These are phyloP conservation scores for Danaus melanippus DNA, from an alignment of 1,140 invertebrate species.

Conservation along the genomic window DNA sequence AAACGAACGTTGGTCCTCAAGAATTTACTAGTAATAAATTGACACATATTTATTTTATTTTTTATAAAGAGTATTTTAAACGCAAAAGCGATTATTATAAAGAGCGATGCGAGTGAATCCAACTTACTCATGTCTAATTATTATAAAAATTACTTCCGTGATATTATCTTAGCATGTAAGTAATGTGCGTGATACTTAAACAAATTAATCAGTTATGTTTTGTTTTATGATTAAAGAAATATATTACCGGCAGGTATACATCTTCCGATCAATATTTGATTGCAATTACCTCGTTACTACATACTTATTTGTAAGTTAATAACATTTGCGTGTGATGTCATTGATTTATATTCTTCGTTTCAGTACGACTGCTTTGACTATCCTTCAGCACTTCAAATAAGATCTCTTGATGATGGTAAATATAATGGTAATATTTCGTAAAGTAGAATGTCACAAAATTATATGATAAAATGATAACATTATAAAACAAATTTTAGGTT, in stretches of 20 bases:
- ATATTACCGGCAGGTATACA: conserved; percentile 6
- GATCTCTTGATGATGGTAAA: conserved; percentile 35
- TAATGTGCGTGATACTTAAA: conserved; percentile 10
- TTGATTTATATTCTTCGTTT: conserved; percentile 26
- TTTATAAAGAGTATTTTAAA: too few species aligned
- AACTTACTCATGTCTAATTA: neutral
- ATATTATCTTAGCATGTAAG: conserved; percentile 14
- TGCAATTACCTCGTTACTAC: too few species aligned
- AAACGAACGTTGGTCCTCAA: too few species aligned
- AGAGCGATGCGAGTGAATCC: conserved; percentile 7
- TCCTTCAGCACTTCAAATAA: conserved; percentile 19
- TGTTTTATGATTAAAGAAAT: conserved; percentile 4
- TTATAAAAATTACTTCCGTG: conserved; percentile 12
- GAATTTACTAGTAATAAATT: too few species aligned
- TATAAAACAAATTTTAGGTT: conserved; percentile 8
- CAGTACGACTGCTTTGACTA: conserved; percentile 54
- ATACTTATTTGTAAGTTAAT: too few species aligned
- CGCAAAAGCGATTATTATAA: too few species aligned
- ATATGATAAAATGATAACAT: too few species aligned
- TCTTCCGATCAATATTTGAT: too few species aligned
- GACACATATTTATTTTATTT: too few species aligned
- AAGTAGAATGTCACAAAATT: too few species aligned
- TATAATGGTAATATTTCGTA: neutral
- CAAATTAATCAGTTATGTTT: conserved; percentile 9
- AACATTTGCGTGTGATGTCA: neutral